Evolutionary conservation across 2,113 vertebrate species (phyloP), one percentile per base, ranked within the genome.

Genomic region (Pachypanchax playfairii): DNA sequence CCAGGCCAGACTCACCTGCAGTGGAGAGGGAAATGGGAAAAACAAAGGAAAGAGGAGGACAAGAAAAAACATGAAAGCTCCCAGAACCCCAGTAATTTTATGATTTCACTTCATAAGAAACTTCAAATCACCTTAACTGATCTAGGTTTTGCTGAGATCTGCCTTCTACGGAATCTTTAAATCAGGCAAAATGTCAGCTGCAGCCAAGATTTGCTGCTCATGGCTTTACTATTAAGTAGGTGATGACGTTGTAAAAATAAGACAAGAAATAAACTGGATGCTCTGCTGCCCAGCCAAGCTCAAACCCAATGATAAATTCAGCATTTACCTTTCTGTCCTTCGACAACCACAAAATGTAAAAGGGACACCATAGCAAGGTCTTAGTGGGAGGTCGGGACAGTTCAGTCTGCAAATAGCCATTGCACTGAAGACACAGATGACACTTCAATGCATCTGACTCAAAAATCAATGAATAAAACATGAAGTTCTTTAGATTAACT

Each of bases 171-270:
- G 73, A 87, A 75, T 61, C 71, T 75, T 86, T 83, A 87, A 83
- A 88, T 85, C 89, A 81, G 73, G 66, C 77, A 81, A 89, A 89
- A 77, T 85, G 76, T 84, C 82, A 83, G 80, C 49, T 44, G 53
- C 60, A 53, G 59, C 62, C 85, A 85, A 73, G 81, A 75, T 80
- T 72, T 58, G 69, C 85, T 68, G 70, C 80, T 70, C 75, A 69
- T 60, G 64, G 79, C 80, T 82, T 83, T 84, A 77, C 70, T 77
- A 84, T 76, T 87, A 85, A 88, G 77, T 68, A 81, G 67, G 73
- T 80, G 77, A 81, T 84, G 82, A 85, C 87, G 84, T 80, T 69
- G 75, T 75, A 73, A 87, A 88, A 85, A 35, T n/a, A n/a, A 70
- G 77, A 73, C 72, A 77, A 71, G 66, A 54, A 42, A 85, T 84